A percentile compares a stretch with the other conserved stretches of the same genome.
phyloP scores from a whole-genome alignment of 2,797 vertebrate genomes.

The Halcyon leucocephala region DNA sequence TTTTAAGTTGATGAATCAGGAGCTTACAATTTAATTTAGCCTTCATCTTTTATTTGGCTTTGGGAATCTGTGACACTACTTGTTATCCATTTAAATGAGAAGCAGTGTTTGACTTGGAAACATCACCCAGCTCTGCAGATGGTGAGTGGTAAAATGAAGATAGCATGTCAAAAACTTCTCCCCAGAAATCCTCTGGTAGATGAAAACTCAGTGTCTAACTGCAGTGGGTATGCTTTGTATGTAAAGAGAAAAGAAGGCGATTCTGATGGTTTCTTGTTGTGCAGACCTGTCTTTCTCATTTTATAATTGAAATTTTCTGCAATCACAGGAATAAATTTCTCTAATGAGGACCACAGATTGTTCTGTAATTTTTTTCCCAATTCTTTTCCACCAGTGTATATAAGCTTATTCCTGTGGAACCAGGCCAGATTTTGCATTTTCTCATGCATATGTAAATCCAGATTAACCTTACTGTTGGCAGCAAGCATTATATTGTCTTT shows the following conservation, averaged over 20 bases:
- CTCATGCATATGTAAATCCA: background rate
- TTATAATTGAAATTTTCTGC: background rate
- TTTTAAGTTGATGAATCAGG: conserved; percentile 7
- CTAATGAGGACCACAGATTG: background rate
- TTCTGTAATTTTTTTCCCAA: background rate
- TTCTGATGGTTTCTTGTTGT: background rate
- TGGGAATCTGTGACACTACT: background rate
- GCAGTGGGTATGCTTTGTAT: background rate
- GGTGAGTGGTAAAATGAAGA: background rate
- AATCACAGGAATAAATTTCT: background rate
- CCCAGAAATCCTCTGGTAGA: background rate
- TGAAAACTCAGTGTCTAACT: background rate
- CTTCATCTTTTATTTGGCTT: conserved; percentile 2
- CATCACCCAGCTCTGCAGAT: background rate
- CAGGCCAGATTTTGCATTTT: background rate
- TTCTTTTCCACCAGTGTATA: background rate
- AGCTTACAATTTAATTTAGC: background rate
- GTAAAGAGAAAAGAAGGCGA: background rate
- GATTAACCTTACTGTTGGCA: background rate
- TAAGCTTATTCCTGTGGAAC: background rate
- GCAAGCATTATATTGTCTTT: background rate
- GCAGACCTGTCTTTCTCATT: background rate
- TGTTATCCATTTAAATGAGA: conserved; percentile 28
- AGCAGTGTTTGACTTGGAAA: background rate
- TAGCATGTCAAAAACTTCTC: background rate